Evolutionary conservation across 2,797 vertebrate species (phyloP).

Genomic region (Argentina silus): DNA sequence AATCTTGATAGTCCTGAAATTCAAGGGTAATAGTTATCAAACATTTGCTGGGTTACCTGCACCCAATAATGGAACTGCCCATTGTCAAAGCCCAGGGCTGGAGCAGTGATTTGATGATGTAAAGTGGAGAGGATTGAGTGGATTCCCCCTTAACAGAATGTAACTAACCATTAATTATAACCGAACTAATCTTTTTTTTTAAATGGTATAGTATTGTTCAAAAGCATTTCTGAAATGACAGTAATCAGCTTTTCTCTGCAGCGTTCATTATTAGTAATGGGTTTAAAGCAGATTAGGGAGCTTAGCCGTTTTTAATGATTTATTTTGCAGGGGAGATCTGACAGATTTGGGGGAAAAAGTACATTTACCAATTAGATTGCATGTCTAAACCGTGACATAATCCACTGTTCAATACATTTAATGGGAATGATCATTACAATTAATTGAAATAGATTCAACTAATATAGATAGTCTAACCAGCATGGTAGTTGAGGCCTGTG

Average conservation of each 20-base stretch:
- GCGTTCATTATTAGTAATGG: constrained; percentile 60
- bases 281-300: constrained; percentile 58
- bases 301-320: constrained; percentile 47
- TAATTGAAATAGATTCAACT: constrained; percentile 41
- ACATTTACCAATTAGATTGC: constrained; percentile 40
- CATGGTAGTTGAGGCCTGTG: neutral
- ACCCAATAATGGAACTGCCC: too few relatives aligned
- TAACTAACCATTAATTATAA: neutral
- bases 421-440: constrained; percentile 33
- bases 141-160: neutral
- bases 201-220: constrained; percentile 45
- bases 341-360: constrained; percentile 27
- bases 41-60: too few relatives aligned
- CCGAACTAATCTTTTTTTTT: constrained; percentile 29
- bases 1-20: neutral
- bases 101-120: too few relatives aligned
- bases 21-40: too few relatives aligned
- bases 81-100: too few relatives aligned
- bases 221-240: constrained; percentile 52
- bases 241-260: constrained; percentile 53
- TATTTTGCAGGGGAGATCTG: constrained; percentile 44
- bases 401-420: constrained; percentile 34
- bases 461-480: constrained; percentile 13
- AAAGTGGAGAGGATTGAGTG: neutral
- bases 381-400: constrained; percentile 27